A percentile compares a stretch with the other conserved stretches of the same genome.
Evolutionary conservation across 2,113 vertebrate species (phyloP).

Genomic region (Pithys albifrons): DNA sequence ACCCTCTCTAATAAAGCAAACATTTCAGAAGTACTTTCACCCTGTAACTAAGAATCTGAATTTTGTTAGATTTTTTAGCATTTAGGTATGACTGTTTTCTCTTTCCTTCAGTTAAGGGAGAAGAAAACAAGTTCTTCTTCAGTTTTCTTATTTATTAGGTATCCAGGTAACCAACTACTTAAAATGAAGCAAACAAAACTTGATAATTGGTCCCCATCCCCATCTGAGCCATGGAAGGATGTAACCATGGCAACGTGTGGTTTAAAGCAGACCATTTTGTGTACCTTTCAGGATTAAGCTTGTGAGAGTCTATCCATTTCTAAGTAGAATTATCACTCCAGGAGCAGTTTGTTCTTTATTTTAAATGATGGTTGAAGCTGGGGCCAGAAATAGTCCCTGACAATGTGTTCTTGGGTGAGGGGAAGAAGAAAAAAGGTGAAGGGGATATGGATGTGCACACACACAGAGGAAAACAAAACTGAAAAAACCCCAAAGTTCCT

Average conservation of each 20-base stretch:
- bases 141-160: constrained; percentile 77
- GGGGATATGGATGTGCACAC: not conserved
- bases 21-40: constrained; percentile 31
- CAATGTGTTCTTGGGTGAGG: not conserved
- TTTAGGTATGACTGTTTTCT: constrained; percentile 47
- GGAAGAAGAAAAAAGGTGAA: not conserved
- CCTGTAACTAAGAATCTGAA: constrained; percentile 7
- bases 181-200: constrained; percentile 81
- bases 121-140: constrained; percentile 64
- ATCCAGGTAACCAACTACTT: constrained; percentile 84
- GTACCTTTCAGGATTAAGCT: constrained; percentile 75
- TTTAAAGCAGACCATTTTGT: constrained; percentile 71
- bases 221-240: constrained; percentile 70
- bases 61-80: not conserved
- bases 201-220: constrained; percentile 79
- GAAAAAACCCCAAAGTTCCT: not conserved
- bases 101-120: constrained; percentile 52
- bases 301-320: constrained; percentile 70
- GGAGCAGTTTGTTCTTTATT: constrained; percentile 69
- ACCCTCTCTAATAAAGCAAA: constrained; percentile 36
- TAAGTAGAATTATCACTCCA: constrained; percentile 69
- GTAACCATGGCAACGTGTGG: constrained; percentile 78
- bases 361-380: constrained; percentile 41
- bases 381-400: constrained; percentile 50
- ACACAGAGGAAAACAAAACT: not conserved